Evolutionary conservation across 2,888 invertebrate genomes (phyloP).

Genomic region (Mimumesa dahlbomi): DNA sequence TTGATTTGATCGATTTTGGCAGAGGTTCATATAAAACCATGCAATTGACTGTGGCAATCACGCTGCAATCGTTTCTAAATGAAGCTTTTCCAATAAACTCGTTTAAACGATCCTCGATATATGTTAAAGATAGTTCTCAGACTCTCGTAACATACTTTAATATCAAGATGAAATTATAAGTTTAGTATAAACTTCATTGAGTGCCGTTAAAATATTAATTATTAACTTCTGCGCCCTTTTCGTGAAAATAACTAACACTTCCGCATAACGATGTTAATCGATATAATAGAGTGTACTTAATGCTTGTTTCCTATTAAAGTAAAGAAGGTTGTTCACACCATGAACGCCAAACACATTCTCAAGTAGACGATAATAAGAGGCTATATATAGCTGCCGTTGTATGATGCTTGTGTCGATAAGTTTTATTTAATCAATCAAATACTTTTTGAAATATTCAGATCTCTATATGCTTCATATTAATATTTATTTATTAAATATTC

Average conservation of each 20-base stretch:
- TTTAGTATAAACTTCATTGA: background rate
- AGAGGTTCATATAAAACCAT: background rate
- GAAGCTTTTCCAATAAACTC: background rate
- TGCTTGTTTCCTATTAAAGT: no score
- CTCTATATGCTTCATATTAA: no score
- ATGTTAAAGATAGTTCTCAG: background rate
- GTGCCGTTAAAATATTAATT: background rate
- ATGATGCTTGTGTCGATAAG: no score
- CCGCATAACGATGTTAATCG: slow-evolving; percentile 37
- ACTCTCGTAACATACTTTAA: background rate
- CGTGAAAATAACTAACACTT: slow-evolving; percentile 13
- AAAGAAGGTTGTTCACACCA: no score
- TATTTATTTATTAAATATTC: no score
- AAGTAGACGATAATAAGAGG: no score
- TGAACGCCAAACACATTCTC: no score
- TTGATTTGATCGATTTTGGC: background rate
- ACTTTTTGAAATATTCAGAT: no score
- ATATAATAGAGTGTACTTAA: slow-evolving; percentile 36
- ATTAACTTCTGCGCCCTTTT: background rate
- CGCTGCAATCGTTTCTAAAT: background rate
- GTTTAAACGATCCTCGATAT: background rate
- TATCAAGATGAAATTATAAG: background rate
- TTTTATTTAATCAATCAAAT: no score
- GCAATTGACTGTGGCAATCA: background rate
- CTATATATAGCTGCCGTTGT: no score